Evolutionary conservation across 2,113 vertebrate species (phyloP).

Genomic region (Crotalus viridis): DNA sequence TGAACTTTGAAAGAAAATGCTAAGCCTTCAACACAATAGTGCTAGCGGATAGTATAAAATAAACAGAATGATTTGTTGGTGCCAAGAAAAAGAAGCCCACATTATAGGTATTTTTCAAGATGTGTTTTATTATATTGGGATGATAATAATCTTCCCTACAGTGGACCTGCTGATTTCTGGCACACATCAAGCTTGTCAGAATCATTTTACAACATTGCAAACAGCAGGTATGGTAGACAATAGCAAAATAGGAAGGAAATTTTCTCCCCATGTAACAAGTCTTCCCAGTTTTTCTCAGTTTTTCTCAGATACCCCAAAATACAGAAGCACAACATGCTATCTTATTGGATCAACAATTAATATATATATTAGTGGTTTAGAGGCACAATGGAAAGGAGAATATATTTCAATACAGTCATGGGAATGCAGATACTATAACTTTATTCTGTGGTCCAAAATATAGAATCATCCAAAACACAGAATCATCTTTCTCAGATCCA

Average conservation of each 20-base stretch:
- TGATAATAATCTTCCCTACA: constrained; percentile 62
- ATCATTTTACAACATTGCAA: constrained; percentile 60
- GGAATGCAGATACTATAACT: not conserved
- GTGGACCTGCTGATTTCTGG: constrained; percentile 54
- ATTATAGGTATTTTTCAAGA: constrained; percentile 48
- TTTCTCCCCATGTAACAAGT: constrained; percentile 38
- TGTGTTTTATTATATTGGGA: constrained; percentile 61
- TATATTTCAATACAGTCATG: not conserved
- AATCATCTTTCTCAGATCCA: not conserved
- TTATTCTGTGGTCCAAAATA: not conserved
- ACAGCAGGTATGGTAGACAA: constrained; percentile 49
- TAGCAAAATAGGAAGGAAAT: constrained; percentile 55
- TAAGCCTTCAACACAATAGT: constrained; percentile 50
- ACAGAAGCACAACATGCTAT: constrained; percentile 24
- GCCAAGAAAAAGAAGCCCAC: constrained; percentile 46
- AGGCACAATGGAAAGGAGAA: not conserved
- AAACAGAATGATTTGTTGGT: constrained; percentile 46
- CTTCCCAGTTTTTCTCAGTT: constrained; percentile 26
- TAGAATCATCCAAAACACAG: not conserved
- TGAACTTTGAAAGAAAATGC: constrained; percentile 59
- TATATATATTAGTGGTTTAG: not conserved
- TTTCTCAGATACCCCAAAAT: constrained; percentile 1
- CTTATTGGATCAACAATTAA: not conserved
- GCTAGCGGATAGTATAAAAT: constrained; percentile 57
- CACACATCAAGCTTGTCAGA: constrained; percentile 58